These are phyloP conservation scores for Myotis yumanensis DNA, from an alignment of 2,113 vertebrate species.

Conservation along the genomic window DNA sequence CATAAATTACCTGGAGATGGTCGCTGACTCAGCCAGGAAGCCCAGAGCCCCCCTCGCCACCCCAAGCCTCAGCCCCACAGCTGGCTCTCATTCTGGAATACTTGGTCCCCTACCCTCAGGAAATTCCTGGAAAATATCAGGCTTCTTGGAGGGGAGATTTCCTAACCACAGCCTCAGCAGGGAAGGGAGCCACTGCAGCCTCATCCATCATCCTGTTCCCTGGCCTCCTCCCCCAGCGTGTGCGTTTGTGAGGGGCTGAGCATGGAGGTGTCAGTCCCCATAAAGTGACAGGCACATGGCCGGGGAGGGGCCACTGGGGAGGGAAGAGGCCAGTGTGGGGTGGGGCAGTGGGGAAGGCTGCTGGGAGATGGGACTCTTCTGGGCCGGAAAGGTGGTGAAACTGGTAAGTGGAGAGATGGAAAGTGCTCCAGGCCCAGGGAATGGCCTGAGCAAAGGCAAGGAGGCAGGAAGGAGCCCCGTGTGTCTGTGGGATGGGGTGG, in stretches of 20 bases:
- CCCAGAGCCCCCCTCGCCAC: slow-evolving; percentile 31
- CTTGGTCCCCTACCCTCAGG: slow-evolving; percentile 63
- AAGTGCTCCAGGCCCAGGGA: background rate
- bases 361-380: background rate
- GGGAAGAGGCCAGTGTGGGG: background rate
- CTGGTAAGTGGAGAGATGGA: background rate
- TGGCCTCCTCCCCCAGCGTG: background rate
- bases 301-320: background rate
- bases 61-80: slow-evolving; percentile 67
- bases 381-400: background rate
- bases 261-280: background rate
- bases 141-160: slow-evolving; percentile 70
- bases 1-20: slow-evolving; percentile 66
- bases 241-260: background rate
- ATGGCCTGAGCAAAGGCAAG: background rate
- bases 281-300: background rate
- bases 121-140: slow-evolving; percentile 76
- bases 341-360: background rate
- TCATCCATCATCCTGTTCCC: slow-evolving; percentile 64
- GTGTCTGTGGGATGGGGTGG: too few species aligned
- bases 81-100: slow-evolving; percentile 72
- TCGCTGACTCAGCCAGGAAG: slow-evolving; percentile 71
- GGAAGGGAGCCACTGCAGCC: slow-evolving; percentile 9
- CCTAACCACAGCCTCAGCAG: slow-evolving; percentile 58
- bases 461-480: background rate